Base-by-base conservation (phyloP, 2,113 vertebrate species). In the Archocentrus centrarchus region DNA sequence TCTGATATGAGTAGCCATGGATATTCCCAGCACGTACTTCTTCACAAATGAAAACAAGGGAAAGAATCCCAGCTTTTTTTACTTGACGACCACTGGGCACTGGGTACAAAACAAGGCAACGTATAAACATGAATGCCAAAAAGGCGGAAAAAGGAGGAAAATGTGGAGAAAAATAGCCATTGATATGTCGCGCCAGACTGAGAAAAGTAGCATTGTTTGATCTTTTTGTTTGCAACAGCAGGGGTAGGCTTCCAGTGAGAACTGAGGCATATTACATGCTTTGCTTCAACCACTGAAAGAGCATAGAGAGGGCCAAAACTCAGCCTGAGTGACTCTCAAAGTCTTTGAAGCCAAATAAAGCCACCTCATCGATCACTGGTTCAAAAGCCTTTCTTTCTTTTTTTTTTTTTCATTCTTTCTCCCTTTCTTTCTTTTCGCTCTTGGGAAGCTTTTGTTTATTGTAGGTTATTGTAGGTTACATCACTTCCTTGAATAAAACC, bases 161-260 rank as follows among this genome's bases (percentile, higher is more conserved):
- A 95, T 95, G 94, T 87, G 94, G 95, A 96, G 93, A 96, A 94
- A 94, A 95, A 93, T 37, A 90, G 92, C 95, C 86, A 95, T 93
- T 94, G 89, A 96, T 91, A 89, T 94, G 90, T 90, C 13, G 20
- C 80, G 24, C 62, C 91, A 88, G 92, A 95, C 64, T 75, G 70
- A 90, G 93, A 96, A 97, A 96, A 96, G 96, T 90, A 55, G 92
- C 91, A 98, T 99, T 99, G 97, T 99, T 96, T 84, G 59, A 39
- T 37, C 86, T 95, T 85, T 96, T 88, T 94, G 93, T 93, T 92
- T 86, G 93, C 93, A 96, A 92, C 94, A 90, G 96, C 84, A 91
- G 97, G 97, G 96, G 97, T 94, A 55, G 87, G 92, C 91, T 94
- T 92, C 93, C 91, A 95, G 92, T 85, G 92, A 95, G 84, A 94